Base-by-base conservation (phyloP, 1,140 invertebrate genomes). In the Scaptomyza montana region DNA sequence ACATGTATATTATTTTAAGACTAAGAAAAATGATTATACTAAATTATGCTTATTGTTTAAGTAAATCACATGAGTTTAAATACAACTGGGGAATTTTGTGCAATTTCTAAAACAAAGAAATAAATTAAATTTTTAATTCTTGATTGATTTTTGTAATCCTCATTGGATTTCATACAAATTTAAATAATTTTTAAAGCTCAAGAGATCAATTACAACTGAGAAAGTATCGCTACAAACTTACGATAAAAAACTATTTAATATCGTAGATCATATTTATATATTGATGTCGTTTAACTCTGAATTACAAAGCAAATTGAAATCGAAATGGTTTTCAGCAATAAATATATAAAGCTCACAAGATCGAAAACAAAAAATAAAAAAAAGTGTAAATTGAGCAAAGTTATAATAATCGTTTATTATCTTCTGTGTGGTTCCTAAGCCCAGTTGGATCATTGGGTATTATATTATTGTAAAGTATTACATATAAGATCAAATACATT, bases 401-500 rank as follows among this genome's bases (percentile, higher is more conserved):
- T 43, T 43, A 43, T n/a, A 43, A 43, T 43, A 43, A 43, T n/a
- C 12, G 12, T n/a, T 43, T 43, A 43, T 43, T 43, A 5, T 43
- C 12, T 43, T 43, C 39, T 43, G 10, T 43, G 39, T 43, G 39
- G 39, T 43, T 43, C 39, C 39, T 43, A 43, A 43, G 8, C 39
- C 39, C 39, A 5, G 39, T n/a, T 43, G 39, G 39, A 43, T 43
- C 39, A 43, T 43, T 12, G n/a, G 10, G 12, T 43, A 43, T 43
- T 43, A 4, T n/a, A 43, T 43, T n/a, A n/a, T 5, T 43, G 39
- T 43, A 43, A 43, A n/a, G 39, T 43, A 43, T 43, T 43, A 5
- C 39, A n/a, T 12, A 10, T 43, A 43, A 43, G 39, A 43, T 19
- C 46, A 47, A 47, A 19, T 19, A 62, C 21, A 41, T 53, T 5